phyloP scores from a whole-genome alignment of 1,140 invertebrate species.

The Philaenus spumarius region DNA sequence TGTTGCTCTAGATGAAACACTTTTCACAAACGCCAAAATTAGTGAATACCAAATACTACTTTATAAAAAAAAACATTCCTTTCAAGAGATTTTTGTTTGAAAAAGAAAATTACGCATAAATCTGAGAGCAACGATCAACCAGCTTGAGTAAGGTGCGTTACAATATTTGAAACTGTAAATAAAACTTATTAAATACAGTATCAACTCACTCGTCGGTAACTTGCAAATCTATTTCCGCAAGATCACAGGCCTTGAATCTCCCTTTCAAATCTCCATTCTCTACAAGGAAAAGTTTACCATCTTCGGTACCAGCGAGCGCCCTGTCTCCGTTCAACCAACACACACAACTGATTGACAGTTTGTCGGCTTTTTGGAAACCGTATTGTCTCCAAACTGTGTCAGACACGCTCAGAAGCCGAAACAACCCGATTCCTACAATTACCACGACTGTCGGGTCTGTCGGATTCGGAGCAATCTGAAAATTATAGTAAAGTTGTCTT shows the following conservation, averaged over 20 bases:
- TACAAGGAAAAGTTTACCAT: slow-evolving; percentile 63
- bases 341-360: slow-evolving; percentile 58
- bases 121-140: too few species aligned
- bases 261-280: slow-evolving; percentile 72
- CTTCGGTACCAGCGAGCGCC: slow-evolving; percentile 65
- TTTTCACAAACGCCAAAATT: too few species aligned
- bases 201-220: slow-evolving; percentile 8
- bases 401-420: slow-evolving; percentile 69
- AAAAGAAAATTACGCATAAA: too few species aligned
- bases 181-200: too few species aligned
- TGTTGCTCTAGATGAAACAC: too few species aligned
- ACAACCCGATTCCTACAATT: slow-evolving; percentile 61
- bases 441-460: slow-evolving; percentile 65
- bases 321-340: slow-evolving; percentile 66
- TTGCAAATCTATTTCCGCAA: slow-evolving; percentile 29
- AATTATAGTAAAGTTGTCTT: neutral
- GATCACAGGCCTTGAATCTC: slow-evolving; percentile 49
- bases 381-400: slow-evolving; percentile 75
- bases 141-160: too few species aligned
- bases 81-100: too few species aligned
- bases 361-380: slow-evolving; percentile 74
- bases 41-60: too few species aligned
- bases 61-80: too few species aligned
- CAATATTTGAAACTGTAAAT: too few species aligned
- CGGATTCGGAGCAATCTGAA: slow-evolving; percentile 63